Percentiles rank a stretch among this genome's conserved stretches.
Conservation (phyloP, 2,888 invertebrate genomes). For the Antheraea yamamai region DNA sequence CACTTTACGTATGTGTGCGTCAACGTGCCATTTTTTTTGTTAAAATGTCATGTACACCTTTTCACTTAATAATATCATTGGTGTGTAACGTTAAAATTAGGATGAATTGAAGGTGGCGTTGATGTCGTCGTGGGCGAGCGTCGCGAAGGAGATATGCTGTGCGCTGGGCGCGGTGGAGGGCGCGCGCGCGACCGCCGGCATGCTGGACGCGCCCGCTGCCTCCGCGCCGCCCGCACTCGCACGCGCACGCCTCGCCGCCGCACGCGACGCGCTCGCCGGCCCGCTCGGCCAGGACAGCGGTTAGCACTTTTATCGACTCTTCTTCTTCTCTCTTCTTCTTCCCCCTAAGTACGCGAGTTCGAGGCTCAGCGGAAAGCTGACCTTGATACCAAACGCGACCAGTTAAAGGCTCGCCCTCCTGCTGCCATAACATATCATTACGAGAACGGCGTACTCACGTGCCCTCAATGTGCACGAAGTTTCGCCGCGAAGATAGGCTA, state of each 20-base stretch:
- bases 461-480: too few relatives aligned
- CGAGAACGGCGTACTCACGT: too few relatives aligned
- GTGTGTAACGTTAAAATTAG: not conserved
- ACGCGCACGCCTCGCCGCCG: conserved; percentile 91
- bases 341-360: too few relatives aligned
- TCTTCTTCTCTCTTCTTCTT: too few relatives aligned
- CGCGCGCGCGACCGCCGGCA: conserved; percentile 87
- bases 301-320: not conserved
- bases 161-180: conserved; percentile 90
- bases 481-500: too few relatives aligned
- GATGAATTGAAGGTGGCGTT: conserved; percentile 84
- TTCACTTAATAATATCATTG: not conserved
- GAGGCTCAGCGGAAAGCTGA: too few relatives aligned
- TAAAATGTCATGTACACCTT: too few relatives aligned
- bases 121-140: conserved; percentile 90
- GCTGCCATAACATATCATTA: too few relatives aligned
- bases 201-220: conserved; percentile 89
- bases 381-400: too few relatives aligned
- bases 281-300: conserved; percentile 49
- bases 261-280: conserved; percentile 85
- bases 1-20: too few relatives aligned
- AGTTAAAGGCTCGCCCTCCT: too few relatives aligned
- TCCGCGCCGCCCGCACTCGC: conserved; percentile 85
- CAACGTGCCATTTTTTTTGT: too few relatives aligned
- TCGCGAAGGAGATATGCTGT: conserved; percentile 90